Evolutionary conservation across 2,888 invertebrate species (phyloP).

Genomic region (Coelopa pilipes): DNA sequence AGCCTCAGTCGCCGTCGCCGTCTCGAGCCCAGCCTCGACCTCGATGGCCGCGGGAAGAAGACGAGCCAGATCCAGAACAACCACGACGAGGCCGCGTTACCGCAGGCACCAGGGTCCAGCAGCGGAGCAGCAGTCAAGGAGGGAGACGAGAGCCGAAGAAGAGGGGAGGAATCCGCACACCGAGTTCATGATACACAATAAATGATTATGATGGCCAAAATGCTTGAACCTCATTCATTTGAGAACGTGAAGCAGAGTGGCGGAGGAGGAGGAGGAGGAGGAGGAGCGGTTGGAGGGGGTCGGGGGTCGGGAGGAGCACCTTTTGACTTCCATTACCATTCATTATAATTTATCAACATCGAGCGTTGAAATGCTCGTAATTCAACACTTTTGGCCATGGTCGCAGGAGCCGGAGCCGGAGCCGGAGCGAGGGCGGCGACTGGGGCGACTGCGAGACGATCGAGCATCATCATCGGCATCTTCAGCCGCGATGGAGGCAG

Average conservation of each 20-base stretch:
- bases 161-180: background rate
- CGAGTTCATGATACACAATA: slow-evolving; percentile 39
- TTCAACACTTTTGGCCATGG: slow-evolving; percentile 49
- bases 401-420: slow-evolving; percentile 18
- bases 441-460: background rate
- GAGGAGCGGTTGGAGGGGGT: background rate
- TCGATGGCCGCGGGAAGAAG: background rate
- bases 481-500: slow-evolving; percentile 34
- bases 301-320: slow-evolving; percentile 27
- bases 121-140: too few relatives aligned
- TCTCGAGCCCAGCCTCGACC: background rate
- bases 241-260: slow-evolving; percentile 10
- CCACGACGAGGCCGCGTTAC: background rate
- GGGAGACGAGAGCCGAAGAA: background rate
- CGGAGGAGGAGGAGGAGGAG: background rate
- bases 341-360: slow-evolving; percentile 53
- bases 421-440: slow-evolving; percentile 18
- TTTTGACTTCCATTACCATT: slow-evolving; percentile 49
- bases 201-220: slow-evolving; percentile 41
- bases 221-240: slow-evolving; percentile 36
- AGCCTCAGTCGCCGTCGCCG: too few relatives aligned
- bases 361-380: slow-evolving; percentile 52
- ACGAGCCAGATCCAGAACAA: background rate
- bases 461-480: slow-evolving; percentile 3
- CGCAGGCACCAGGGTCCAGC: too few relatives aligned